Evolutionary conservation across 2,797 vertebrate species (phyloP).

Genomic region (Poecile montanus): DNA sequence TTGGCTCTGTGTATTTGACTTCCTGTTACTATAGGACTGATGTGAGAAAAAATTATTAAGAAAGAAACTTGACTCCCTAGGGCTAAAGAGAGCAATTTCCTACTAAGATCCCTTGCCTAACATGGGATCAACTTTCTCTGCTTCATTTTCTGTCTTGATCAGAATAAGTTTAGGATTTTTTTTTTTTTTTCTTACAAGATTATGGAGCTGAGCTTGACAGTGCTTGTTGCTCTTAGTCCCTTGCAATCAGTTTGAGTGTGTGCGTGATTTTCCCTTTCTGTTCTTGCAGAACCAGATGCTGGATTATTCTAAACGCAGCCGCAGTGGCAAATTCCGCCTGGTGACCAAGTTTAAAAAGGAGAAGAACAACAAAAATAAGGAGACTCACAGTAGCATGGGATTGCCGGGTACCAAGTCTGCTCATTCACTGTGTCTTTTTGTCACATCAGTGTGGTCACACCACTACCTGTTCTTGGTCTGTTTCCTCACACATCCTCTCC

Average conservation of each 20-base stretch:
- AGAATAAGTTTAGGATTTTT: neutral
- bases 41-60: neutral
- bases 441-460: neutral
- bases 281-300: slow-evolving; percentile 80
- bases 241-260: neutral
- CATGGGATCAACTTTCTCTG: neutral
- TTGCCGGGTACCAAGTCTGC: slow-evolving; percentile 84
- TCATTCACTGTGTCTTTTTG: neutral
- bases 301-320: slow-evolving; percentile 90
- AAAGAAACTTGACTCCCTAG: neutral
- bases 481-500: neutral
- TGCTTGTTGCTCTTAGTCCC: neutral
- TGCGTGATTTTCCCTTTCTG: neutral
- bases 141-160: slow-evolving; percentile 2
- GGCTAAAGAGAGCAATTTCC: neutral
- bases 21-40: neutral
- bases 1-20: neutral
- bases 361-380: slow-evolving; percentile 94
- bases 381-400: slow-evolving; percentile 82
- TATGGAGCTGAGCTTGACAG: neutral
- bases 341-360: slow-evolving; percentile 98
- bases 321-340: slow-evolving; percentile 91
- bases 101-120: neutral
- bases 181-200: neutral
- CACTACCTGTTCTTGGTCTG: neutral